Percentiles rank a stretch among this genome's conserved stretches.
Evolutionary conservation across 2,888 invertebrate species (phyloP).

Genomic region (Volucella zonaria): DNA sequence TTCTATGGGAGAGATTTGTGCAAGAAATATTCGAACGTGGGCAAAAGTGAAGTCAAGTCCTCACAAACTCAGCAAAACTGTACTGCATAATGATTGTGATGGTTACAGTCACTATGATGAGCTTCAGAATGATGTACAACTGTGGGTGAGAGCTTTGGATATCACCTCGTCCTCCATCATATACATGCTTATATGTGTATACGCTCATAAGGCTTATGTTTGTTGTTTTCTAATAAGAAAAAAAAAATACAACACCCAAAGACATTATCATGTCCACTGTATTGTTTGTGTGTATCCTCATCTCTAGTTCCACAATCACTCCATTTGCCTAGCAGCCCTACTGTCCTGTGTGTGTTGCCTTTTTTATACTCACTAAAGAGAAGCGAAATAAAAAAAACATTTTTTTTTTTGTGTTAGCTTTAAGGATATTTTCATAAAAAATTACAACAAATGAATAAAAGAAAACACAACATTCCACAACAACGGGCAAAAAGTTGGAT

Average conservation of each 20-base stretch:
- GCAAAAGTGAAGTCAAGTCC: conserved; percentile 50
- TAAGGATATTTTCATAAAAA: conserved; percentile 63
- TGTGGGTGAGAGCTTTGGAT: conserved; percentile 42
- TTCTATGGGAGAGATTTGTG: conserved; percentile 26
- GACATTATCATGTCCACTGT: conserved; percentile 64
- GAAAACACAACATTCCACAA: conserved; percentile 68
- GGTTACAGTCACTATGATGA: conserved; percentile 45
- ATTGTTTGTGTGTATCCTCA: conserved; percentile 35
- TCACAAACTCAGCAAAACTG: conserved; percentile 33
- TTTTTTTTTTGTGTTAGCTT: conserved; percentile 51
- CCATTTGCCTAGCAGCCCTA: conserved; percentile 43
- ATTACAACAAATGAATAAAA: conserved; percentile 62
- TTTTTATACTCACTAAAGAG: conserved; percentile 3
- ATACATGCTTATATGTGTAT: background rate
- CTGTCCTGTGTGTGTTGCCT: conserved; percentile 1
- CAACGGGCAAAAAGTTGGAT: conserved; percentile 58
- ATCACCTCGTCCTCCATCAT: background rate
- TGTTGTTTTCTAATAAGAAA: conserved; percentile 58
- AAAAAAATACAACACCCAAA: conserved; percentile 33
- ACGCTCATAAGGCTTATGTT: background rate
- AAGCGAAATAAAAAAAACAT: conserved; percentile 6
- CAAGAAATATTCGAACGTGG: conserved; percentile 19
- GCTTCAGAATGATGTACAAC: conserved; percentile 37
- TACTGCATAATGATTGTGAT: conserved; percentile 56
- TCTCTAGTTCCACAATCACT: conserved; percentile 8